Conservation (phyloP, 1,140 invertebrate species). For the Xylocopa sonorina region DNA sequence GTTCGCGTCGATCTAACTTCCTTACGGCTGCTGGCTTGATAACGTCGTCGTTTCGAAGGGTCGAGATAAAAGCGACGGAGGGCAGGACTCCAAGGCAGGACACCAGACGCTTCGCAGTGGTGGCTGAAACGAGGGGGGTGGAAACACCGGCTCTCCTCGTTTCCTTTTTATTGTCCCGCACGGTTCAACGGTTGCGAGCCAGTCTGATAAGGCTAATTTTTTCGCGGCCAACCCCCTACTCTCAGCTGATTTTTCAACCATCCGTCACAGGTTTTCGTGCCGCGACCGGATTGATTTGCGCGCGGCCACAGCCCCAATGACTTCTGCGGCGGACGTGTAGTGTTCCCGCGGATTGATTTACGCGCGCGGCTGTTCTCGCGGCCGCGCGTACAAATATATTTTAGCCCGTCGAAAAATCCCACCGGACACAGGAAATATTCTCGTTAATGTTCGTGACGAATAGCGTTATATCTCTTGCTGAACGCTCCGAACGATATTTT, state of each 20-base stretch:
- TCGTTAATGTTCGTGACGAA: slow-evolving; percentile 17
- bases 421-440: neutral
- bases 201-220: slow-evolving; percentile 42
- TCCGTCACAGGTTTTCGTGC: neutral
- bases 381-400: neutral
- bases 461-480: neutral
- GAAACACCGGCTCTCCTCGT: neutral
- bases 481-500: slow-evolving; percentile 16
- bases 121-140: too few relatives aligned
- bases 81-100: too few relatives aligned
- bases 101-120: too few relatives aligned
- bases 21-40: slow-evolving; percentile 67
- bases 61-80: slow-evolving; percentile 43
- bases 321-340: slow-evolving; percentile 8
- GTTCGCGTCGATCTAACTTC: slow-evolving; percentile 73
- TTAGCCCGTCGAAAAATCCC: slow-evolving; percentile 13
- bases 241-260: neutral
- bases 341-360: neutral
- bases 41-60: slow-evolving; percentile 64
- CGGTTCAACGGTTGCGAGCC: slow-evolving; percentile 24
- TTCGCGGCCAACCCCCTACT: neutral
- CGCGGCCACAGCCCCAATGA: neutral
- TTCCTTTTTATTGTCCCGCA: slow-evolving; percentile 43
- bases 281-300: neutral
- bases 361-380: neutral